These are phyloP conservation scores for Labrus mixtus DNA, from an alignment of 2,113 vertebrate species.

Conservation along the genomic window DNA sequence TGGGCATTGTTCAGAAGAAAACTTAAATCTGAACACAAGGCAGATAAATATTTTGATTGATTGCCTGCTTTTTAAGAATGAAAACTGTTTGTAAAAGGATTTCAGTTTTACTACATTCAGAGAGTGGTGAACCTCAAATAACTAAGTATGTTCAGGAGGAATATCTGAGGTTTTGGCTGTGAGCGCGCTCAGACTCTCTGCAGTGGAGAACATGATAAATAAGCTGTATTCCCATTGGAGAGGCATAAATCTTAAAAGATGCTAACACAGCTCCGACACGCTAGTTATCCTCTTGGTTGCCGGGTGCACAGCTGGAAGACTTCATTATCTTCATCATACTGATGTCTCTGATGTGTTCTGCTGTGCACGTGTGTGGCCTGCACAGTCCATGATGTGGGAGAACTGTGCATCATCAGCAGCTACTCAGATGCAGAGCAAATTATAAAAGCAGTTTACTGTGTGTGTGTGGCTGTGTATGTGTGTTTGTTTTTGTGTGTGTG, in stretches of 20 bases:
- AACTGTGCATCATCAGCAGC: conserved; percentile 50
- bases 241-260: conserved; percentile 37
- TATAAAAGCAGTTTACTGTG: conserved; percentile 41
- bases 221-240: neutral
- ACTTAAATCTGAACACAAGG: too few species aligned
- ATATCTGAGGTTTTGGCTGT: conserved; percentile 28
- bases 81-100: too few species aligned
- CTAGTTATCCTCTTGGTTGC: conserved; percentile 58
- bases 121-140: neutral
- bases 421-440: conserved; percentile 44
- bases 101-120: too few species aligned
- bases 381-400: conserved; percentile 53
- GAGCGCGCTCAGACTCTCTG: neutral
- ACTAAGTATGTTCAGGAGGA: neutral
- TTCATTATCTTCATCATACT: conserved; percentile 28
- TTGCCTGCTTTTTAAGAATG: too few species aligned
- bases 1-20: neutral
- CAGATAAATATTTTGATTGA: too few species aligned
- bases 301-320: conserved; percentile 37
- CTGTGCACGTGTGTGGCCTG: conserved; percentile 55
- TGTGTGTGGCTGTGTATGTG: too few species aligned
- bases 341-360: conserved; percentile 59
- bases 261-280: conserved; percentile 12
- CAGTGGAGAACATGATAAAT: conserved; percentile 1
- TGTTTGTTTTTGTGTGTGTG: conserved; percentile 50